Evolutionary conservation across 2,797 vertebrate genomes (phyloP).

Genomic region (Premnoplex brunnescens): DNA sequence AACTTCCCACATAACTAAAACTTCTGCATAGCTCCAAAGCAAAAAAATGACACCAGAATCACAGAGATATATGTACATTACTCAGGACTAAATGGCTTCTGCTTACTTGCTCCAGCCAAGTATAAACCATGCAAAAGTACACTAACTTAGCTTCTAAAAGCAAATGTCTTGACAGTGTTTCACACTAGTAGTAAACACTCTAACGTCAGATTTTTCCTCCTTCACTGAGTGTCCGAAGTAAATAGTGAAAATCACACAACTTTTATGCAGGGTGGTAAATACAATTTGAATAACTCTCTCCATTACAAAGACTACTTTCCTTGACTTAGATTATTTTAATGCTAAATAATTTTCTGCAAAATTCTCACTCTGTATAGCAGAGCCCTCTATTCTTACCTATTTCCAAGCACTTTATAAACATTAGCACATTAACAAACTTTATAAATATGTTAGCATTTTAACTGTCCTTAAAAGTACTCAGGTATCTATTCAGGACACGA

Average conservation of each 20-base stretch:
- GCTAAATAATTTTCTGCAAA: background rate
- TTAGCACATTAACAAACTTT: background rate
- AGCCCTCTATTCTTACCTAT: background rate
- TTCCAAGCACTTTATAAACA: background rate
- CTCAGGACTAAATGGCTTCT: conserved; percentile 8
- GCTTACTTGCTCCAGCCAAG: conserved; percentile 36
- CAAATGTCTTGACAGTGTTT: background rate
- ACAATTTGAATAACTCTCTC: background rate
- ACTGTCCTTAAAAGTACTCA: background rate
- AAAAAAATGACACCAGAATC: conserved; percentile 32
- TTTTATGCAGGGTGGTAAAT: background rate
- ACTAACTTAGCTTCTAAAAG: conserved; percentile 17
- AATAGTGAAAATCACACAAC: background rate
- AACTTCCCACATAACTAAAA: conserved; percentile 36
- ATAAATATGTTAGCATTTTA: background rate
- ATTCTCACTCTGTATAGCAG: background rate
- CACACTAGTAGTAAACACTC: background rate
- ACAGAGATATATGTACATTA: background rate
- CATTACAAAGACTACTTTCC: background rate
- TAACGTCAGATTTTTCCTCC: background rate
- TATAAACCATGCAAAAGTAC: conserved; percentile 18
- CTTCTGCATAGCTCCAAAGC: conserved; percentile 19
- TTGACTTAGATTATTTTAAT: background rate
- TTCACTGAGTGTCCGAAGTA: background rate
- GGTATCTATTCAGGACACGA: background rate